A percentile compares a stretch with the other conserved stretches of the same genome.
These are phyloP conservation scores for Coregonus suidteri DNA, from an alignment of 2,797 vertebrate species.

Conservation along the genomic window DNA sequence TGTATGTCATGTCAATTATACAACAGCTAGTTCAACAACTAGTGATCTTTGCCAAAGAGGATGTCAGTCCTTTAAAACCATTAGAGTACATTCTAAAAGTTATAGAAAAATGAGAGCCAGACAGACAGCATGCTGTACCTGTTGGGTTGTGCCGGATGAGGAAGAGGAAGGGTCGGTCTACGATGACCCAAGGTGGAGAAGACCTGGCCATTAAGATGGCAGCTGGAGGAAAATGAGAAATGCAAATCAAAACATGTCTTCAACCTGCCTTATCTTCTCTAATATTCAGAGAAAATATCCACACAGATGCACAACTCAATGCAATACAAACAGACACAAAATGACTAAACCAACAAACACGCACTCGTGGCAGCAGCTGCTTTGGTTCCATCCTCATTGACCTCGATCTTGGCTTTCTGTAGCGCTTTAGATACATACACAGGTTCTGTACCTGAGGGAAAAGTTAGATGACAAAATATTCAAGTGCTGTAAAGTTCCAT, in stretches of 20 bases:
- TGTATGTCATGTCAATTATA: neutral
- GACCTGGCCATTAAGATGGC: constrained; percentile 91
- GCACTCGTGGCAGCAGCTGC: constrained; percentile 91
- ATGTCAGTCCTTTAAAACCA: neutral
- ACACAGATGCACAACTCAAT: neutral
- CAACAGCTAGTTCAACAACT: neutral
- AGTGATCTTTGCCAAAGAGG: neutral
- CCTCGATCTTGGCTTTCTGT: constrained; percentile 94
- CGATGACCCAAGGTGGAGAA: constrained; percentile 89
- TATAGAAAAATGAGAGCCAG: neutral
- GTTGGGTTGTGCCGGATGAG: constrained; percentile 90
- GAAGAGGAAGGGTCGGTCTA: constrained; percentile 92
- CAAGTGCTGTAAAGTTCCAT: constrained; percentile 4
- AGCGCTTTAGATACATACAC: constrained; percentile 86
- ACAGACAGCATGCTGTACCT: constrained; percentile 72
- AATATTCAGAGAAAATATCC: neutral
- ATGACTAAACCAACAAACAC: constrained; percentile 31
- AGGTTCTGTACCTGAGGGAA: constrained; percentile 71
- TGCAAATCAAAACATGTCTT: neutral
- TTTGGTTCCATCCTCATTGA: constrained; percentile 95
- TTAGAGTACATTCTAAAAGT: neutral
- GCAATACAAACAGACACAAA: neutral
- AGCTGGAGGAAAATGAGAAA: constrained; percentile 67
- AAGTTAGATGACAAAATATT: neutral
- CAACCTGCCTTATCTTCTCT: neutral